A percentile compares a stretch with the other conserved stretches of the same genome.
Evolutionary conservation across 2,888 invertebrate genomes (phyloP).

Genomic region (Syrista parreyssii): DNA sequence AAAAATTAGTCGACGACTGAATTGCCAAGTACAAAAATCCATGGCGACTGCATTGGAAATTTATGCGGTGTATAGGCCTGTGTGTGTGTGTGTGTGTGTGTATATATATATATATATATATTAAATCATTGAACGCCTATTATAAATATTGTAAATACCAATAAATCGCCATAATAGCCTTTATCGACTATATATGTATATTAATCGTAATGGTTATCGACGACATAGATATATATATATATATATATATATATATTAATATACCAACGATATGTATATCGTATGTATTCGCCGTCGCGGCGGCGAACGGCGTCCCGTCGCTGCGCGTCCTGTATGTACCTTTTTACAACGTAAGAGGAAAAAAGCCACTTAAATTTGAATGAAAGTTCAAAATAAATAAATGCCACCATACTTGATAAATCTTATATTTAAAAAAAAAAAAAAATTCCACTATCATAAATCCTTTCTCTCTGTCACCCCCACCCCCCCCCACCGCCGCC

Average conservation of each 20-base stretch:
- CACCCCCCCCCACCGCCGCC: too few species aligned
- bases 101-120: slow-evolving; percentile 5
- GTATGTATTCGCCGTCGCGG: slow-evolving; percentile 19
- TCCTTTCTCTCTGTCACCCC: too few species aligned
- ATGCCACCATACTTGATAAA: not conserved
- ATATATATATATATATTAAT: slow-evolving; percentile 12
- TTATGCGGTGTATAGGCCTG: not conserved
- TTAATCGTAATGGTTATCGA: not conserved
- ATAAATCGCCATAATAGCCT: slow-evolving; percentile 24
- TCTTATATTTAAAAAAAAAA: too few species aligned
- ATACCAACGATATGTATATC: slow-evolving; percentile 3
- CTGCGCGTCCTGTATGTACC: slow-evolving; percentile 43
- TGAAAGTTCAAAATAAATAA: slow-evolving; percentile 33
- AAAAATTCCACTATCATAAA: too few species aligned
- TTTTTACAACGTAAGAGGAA: slow-evolving; percentile 39
- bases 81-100: slow-evolving; percentile 10
- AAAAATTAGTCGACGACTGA: slow-evolving; percentile 23
- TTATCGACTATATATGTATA: slow-evolving; percentile 16
- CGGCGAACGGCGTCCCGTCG: slow-evolving; percentile 14
- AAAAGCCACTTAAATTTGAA: slow-evolving; percentile 28
- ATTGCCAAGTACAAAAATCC: slow-evolving; percentile 22
- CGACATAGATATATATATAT: slow-evolving; percentile 11
- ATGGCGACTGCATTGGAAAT: slow-evolving; percentile 17
- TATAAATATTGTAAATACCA: slow-evolving; percentile 9
- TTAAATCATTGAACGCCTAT: not conserved